A percentile compares a stretch with the other conserved stretches of the same genome.
These are phyloP conservation scores for Caenorhabditis sp. DNA, from an alignment of 2,888 invertebrate genomes.

Conservation along the genomic window DNA sequence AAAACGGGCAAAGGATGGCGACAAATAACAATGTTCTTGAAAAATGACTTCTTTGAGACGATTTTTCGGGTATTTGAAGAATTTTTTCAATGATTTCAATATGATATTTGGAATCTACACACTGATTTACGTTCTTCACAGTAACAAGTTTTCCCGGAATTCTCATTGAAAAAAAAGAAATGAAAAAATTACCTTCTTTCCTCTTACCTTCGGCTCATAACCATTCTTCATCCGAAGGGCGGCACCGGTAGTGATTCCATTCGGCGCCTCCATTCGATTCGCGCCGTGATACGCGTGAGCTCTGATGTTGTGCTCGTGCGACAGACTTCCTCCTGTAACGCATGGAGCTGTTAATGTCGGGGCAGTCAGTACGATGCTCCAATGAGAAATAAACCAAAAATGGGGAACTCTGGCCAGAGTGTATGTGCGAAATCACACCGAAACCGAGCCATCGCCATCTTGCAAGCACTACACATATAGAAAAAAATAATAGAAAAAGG, in stretches of 20 bases:
- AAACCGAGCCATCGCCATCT: not conserved
- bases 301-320: conserved; percentile 65
- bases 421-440: not conserved
- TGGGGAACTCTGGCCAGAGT: not conserved
- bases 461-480: not conserved
- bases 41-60: too few species aligned
- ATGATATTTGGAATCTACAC: too few species aligned
- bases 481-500: not conserved
- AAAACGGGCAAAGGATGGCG: too few species aligned
- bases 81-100: too few species aligned
- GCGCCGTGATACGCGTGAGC: conserved; percentile 67
- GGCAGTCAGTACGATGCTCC: conserved; percentile 9
- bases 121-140: too few species aligned
- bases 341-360: conserved; percentile 33
- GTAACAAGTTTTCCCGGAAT: too few species aligned
- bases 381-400: not conserved
- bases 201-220: conserved; percentile 38
- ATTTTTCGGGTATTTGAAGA: too few species aligned
- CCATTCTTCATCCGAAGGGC: conserved; percentile 47
- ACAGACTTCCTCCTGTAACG: conserved; percentile 57
- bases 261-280: conserved; percentile 41
- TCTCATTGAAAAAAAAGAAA: too few species aligned
- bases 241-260: conserved; percentile 36
- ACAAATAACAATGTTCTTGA: too few species aligned
- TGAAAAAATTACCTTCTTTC: not conserved